A percentile compares a stretch with the other conserved stretches of the same genome.
Evolutionary conservation across 2,888 invertebrate species (phyloP).

Genomic region (Ligdia adustata): DNA sequence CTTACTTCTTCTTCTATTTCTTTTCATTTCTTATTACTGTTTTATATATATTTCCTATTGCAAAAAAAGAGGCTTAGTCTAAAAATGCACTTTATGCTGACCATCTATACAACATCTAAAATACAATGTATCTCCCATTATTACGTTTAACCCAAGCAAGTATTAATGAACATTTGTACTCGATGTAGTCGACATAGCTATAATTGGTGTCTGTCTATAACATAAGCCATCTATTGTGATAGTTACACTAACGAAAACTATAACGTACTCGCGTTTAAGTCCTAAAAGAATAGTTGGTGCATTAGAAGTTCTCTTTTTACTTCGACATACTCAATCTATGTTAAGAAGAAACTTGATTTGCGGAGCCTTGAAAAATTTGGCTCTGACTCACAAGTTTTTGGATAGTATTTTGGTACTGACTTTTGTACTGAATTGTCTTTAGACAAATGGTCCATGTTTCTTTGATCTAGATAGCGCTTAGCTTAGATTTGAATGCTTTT

Average conservation of each 20-base stretch:
- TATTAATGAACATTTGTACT: conserved; percentile 7
- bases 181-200: conserved; percentile 37
- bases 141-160: conserved; percentile 3
- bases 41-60: conserved; percentile 30
- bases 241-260: conserved; percentile 40
- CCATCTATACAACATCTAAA: background rate
- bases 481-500: conserved; percentile 70
- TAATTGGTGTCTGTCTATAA: conserved; percentile 26
- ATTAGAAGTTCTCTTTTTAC: conserved; percentile 24
- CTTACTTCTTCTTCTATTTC: conserved; percentile 32
- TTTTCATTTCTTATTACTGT: conserved; percentile 20
- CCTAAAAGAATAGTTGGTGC: conserved; percentile 35
- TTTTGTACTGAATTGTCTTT: conserved; percentile 75
- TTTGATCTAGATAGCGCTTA: conserved; percentile 68
- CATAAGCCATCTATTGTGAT: conserved; percentile 43
- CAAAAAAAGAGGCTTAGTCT: conserved; percentile 40
- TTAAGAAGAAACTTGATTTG: conserved; percentile 17
- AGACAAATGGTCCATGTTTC: conserved; percentile 71
- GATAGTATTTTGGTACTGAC: conserved; percentile 78
- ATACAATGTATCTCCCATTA: background rate
- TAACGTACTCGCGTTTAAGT: conserved; percentile 39
- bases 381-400: conserved; percentile 41
- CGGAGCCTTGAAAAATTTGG: conserved; percentile 23
- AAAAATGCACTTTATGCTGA: conserved; percentile 23
- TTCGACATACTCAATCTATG: conserved; percentile 25